A percentile compares a stretch with the other conserved stretches of the same genome.
phyloP scores from a whole-genome alignment of 1,140 invertebrate species.

The Oncopodura yosiiana region DNA sequence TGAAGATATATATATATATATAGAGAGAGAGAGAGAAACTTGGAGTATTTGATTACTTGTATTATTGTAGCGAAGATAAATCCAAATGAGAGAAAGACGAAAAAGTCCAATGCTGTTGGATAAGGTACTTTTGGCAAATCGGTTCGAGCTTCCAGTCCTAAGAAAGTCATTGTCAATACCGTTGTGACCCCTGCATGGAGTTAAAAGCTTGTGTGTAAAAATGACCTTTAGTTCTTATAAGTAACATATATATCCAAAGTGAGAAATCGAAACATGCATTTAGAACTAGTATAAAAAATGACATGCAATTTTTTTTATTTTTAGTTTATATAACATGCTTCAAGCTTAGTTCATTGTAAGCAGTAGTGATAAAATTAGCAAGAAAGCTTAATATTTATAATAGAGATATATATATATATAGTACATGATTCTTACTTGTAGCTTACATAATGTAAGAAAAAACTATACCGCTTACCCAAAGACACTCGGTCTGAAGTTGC shows the following conservation, averaged over 20 bases:
- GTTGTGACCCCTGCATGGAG: conserved; percentile 68
- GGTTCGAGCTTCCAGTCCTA: conserved; percentile 71
- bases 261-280: background rate
- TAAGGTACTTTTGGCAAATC: conserved; percentile 79
- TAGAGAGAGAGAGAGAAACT: background rate
- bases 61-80: conserved; percentile 82
- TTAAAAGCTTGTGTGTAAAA: background rate
- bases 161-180: conserved; percentile 77
- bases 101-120: conserved; percentile 76
- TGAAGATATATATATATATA: background rate
- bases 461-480: conserved; percentile 61
- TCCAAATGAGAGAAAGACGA: conserved; percentile 73
- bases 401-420: too few relatives aligned
- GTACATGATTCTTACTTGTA: too few relatives aligned
- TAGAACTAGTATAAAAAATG: background rate
- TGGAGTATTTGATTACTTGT: conserved; percentile 43
- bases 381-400: too few relatives aligned
- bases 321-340: too few relatives aligned
- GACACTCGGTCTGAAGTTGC: conserved; percentile 77
- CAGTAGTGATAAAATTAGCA: too few relatives aligned
- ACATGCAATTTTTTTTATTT: too few relatives aligned
- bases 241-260: too few relatives aligned
- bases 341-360: too few relatives aligned
- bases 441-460: too few relatives aligned
- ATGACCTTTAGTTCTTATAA: too few relatives aligned